A percentile compares a stretch with the other conserved stretches of the same genome.
Evolutionary conservation across 2,113 vertebrate genomes (phyloP).

Genomic region (Gorsachius goisagi): DNA sequence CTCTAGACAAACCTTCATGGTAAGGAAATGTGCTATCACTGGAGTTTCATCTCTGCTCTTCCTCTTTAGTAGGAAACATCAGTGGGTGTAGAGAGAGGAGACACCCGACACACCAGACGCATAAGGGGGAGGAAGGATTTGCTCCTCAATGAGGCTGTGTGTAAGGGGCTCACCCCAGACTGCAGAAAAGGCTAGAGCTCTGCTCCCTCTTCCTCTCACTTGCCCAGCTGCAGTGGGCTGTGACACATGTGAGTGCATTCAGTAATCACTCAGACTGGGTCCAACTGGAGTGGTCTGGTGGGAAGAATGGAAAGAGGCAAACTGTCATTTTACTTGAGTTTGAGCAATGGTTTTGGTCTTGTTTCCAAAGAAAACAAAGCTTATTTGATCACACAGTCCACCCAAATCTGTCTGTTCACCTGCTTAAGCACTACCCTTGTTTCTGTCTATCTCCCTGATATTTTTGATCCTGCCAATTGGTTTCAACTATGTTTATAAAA

Average conservation of each 20-base stretch:
- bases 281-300: not conserved
- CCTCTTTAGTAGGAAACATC: not conserved
- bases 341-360: not conserved
- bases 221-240: not conserved
- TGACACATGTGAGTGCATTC: not conserved
- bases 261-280: not conserved
- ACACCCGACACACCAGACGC: not conserved
- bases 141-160: not conserved
- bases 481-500: not conserved
- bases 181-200: not conserved
- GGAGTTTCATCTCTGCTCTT: not conserved
- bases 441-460: not conserved
- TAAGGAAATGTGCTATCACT: not conserved
- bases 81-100: not conserved
- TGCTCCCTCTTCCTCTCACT: not conserved
- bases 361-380: not conserved
- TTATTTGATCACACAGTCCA: not conserved
- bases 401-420: not conserved
- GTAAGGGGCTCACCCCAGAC: not conserved
- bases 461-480: not conserved
- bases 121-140: not conserved
- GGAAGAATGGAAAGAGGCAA: not conserved
- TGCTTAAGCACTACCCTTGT: fast-evolving
- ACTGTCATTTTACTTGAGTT: not conserved
- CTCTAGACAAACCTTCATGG: not conserved